Evolutionary conservation across 2,113 vertebrate species (phyloP).

Genomic region (Mesitornis unicolor): DNA sequence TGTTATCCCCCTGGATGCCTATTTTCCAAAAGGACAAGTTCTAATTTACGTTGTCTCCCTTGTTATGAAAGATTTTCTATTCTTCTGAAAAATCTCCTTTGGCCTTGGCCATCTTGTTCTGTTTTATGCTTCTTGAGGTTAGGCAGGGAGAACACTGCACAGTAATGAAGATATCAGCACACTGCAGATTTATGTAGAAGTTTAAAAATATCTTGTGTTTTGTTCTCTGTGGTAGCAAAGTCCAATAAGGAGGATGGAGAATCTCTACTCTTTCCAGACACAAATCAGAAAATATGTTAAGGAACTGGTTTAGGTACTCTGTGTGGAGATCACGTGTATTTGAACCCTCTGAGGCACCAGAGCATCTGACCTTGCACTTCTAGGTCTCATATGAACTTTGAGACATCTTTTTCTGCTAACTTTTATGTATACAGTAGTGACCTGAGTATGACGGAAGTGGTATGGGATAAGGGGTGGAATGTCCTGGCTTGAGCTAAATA

Average conservation of each 20-base stretch:
- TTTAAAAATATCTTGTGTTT: not conserved
- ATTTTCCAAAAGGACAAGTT: not conserved
- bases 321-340: not conserved
- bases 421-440: too few species aligned
- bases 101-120: not conserved
- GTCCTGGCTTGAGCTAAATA: too few species aligned
- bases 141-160: not conserved
- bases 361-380: not conserved
- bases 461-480: too few species aligned
- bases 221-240: not conserved
- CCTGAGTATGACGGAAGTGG: too few species aligned
- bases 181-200: not conserved
- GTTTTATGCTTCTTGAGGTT: not conserved
- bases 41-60: not conserved
- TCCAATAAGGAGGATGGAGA: not conserved
- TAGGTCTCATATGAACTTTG: not conserved
- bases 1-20: not conserved
- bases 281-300: not conserved
- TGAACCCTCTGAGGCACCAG: not conserved
- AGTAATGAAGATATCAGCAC: not conserved
- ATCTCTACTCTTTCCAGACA: not conserved
- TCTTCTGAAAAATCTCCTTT: not conserved
- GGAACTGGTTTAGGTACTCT: not conserved
- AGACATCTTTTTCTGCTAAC: not conserved
- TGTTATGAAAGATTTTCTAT: not conserved